Evolutionary conservation across 2,888 invertebrate species (phyloP), one percentile per base, ranked within the genome.

Genomic region (Julus scanicus): DNA sequence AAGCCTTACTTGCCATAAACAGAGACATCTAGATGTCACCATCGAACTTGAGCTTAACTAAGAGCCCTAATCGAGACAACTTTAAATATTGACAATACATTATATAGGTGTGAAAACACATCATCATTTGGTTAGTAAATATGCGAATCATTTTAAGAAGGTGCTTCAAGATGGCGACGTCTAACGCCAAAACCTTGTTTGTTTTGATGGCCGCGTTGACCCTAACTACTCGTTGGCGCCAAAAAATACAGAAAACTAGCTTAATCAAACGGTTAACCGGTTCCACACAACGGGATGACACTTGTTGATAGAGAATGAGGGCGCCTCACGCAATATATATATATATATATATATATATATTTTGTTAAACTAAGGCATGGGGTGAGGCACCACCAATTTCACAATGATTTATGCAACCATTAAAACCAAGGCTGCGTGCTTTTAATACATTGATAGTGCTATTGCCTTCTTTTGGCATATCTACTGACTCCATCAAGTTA

Each of bases 381-480:
- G 71, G 71, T 71, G 71, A 71, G 71, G 71, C 71, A 71, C 71
- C 71, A 71, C 71, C 71, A 29, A 71, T 71, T 71, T 71, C 71
- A 29, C 71, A 71, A 71, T 71, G 71, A 71, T 71, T 71, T 71
- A 71, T 71, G 71, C 71, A 71, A 71, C 71, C 71, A 71, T 71
- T 71, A 71, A 71, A 71, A 29, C 71, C 71, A 71, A 71, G 71
- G 71, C 20, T 71, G 71, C 71, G 71, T 71, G 71, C 71, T 71
- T 71, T 71, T 71, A 71, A 71, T 71, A 63, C 63, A 71, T 71
- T 71, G 71, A 71, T 71, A 71, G 71, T 71, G 71, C 71, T 71
- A 71, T 71, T 71, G 71, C 71, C 71, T 71, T 71, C 71, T 20
- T 71, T 71, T 29, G 71, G 20, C 71, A 71, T 29, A 71, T 71